A percentile compares a stretch with the other conserved stretches of the same genome.
Evolutionary conservation across 2,888 invertebrate species (phyloP).

Genomic region (Acronicta leporina): DNA sequence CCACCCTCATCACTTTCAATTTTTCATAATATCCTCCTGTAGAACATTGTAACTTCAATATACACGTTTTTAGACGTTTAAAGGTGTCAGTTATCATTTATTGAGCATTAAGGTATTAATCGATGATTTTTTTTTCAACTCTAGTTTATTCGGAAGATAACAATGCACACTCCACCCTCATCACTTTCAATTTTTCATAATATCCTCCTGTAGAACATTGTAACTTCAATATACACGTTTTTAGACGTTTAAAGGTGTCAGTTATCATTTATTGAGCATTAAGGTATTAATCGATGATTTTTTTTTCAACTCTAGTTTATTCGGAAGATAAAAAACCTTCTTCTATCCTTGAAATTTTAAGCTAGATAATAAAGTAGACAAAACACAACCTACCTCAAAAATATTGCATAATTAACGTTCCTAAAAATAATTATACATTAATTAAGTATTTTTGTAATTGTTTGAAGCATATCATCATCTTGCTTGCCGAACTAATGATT

Average conservation of each 20-base stretch:
- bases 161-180: constrained; percentile 55
- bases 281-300: constrained; percentile 11
- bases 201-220: constrained; percentile 31
- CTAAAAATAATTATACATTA: too few relatives aligned
- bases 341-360: too few relatives aligned
- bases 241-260: constrained; percentile 8
- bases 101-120: constrained; percentile 8
- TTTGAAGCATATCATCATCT: too few relatives aligned
- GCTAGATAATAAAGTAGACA: too few relatives aligned
- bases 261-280: constrained; percentile 5
- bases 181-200: constrained; percentile 63
- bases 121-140: constrained; percentile 3
- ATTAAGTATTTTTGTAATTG: too few relatives aligned
- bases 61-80: constrained; percentile 13
- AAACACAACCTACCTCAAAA: too few relatives aligned
- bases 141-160: too few relatives aligned
- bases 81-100: constrained; percentile 1
- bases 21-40: constrained; percentile 50
- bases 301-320: too few relatives aligned
- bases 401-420: too few relatives aligned
- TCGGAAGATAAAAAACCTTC: too few relatives aligned
- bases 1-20: constrained; percentile 64
- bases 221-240: constrained; percentile 16
- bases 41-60: constrained; percentile 24
- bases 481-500: too few relatives aligned